Percentiles rank a stretch among this genome's conserved stretches.
Evolutionary conservation across 2,797 vertebrate genomes (phyloP).

Genomic region (Monodelphis domestica): DNA sequence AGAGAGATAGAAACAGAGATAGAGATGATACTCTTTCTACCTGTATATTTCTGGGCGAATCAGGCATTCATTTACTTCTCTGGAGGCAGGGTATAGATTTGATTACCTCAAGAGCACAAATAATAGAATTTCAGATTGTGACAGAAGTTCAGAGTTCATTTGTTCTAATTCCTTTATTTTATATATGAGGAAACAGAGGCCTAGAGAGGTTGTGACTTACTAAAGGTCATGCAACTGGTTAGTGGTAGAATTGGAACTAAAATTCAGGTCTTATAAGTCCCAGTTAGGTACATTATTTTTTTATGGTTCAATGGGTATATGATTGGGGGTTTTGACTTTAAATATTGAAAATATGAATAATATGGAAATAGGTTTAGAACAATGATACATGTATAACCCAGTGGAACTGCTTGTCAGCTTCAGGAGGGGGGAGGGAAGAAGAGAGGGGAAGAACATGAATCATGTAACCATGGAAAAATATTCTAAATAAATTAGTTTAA

Average conservation of each 20-base stretch:
- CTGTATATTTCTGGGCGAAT: neutral
- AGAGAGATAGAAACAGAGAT: neutral
- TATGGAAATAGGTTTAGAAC: no score
- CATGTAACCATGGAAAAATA: no score
- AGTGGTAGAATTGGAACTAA: neutral
- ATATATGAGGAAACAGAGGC: neutral
- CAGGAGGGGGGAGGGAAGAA: no score
- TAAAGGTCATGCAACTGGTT: neutral
- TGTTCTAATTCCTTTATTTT: neutral
- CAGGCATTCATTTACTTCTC: constrained; percentile 26
- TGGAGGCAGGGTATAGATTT: constrained; percentile 4
- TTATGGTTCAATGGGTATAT: no score
- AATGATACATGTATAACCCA: no score
- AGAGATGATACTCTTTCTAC: neutral
- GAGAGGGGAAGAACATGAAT: no score
- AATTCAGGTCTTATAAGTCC: neutral
- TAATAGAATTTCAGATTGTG: neutral
- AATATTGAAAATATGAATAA: no score
- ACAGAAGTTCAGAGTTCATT: neutral
- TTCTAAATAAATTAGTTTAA: no score
- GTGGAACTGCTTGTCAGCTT: no score
- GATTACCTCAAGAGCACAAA: neutral
- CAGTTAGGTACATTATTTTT: neutral
- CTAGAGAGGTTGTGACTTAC: neutral
- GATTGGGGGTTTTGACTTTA: no score